Evolutionary conservation across 1,140 invertebrate species (phyloP), one percentile per base, ranked within the genome.

Genomic region (Ceratoteleas bidentatus): DNA sequence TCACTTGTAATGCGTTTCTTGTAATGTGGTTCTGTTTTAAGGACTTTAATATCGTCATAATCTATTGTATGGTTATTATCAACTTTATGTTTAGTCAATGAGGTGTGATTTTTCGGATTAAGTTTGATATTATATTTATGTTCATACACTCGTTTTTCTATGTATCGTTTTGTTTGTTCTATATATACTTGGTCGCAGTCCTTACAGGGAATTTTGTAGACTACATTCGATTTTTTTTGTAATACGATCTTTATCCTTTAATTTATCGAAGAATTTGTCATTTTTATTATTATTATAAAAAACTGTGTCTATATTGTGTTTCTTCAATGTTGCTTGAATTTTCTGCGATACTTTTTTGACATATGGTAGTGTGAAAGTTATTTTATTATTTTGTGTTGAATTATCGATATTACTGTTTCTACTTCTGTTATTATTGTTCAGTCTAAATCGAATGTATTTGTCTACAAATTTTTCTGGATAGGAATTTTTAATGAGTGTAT

Each of bases 31-130:
- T 52, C 14, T 16, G 13, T 16, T 7, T 52, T 52, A 15, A 52
- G 9, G 10, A 52, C 14, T 16, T 52, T 16, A 16, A 52, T 16
- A 7, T 16, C 14, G 6, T 52, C 49, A 52, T 16, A 52, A 16
- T 6, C 49, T 8, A 16, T 16, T 7, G 4, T 6, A 10, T 52
- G 49, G 8, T 15, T 16, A 9, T 52, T 8, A 8, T 4, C 9
- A 16, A 52, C 10, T 52, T 52, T 52, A 10, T 52, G 49, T 52
- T 52, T 52, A 52, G 49, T 16, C 6, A 52, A 16, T 16, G 49
- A 52, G 5, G 49, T 52, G 13, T 16, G 49, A 16, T 52, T 15
- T 6, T 16, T 16, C 3, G 49, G 14, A 16, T 52, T 6, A 16
- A 52, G 15, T 16, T 16, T 52, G 14, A 52, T 16, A 16, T 52